Base-by-base conservation (phyloP, 1,140 invertebrate species). In the Galleria mellonella region DNA sequence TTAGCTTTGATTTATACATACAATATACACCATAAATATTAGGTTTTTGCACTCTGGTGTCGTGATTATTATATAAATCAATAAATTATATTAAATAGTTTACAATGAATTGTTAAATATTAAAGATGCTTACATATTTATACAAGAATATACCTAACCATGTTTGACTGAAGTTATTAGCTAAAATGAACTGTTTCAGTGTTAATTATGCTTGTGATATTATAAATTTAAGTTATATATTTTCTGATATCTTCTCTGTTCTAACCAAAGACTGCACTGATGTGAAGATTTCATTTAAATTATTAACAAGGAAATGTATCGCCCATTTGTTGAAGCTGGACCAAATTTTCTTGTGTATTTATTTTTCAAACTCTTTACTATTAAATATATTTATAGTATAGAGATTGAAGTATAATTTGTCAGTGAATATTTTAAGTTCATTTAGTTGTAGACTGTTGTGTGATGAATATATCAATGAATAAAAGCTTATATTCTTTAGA, bases 241-340 rank as follows among this genome's bases (percentile, higher is more conserved):
- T 72, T 62, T 72, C 65, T 53, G 51, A 69, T 58, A 63, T 71
- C 61, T 78, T 71, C 49, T 72, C 71, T 83, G 65, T 81, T 62
- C 74, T 83, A 81, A 84, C 81, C 78, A 84, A 84, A 84, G 81
- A 84, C 76, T 84, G 77, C 76, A 74, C 63, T 62, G 66, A 72
- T 48, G 62, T 69, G 61, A 61, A 66, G 54, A 72, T 75, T 68
- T 68, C 55, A 55, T 47, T 54, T 58, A 56, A 52, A 64, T 64
- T 58, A 65, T 62, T 69, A 73, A 72, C 62, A 68, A 53, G 49
- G 32, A 53, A 43, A 54, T 23, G 47, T 33, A 57, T 37, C 50
- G 32, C 60, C 17, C 35, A 37, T 41, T 77, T 73, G 72, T 81
- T 79, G 73, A 68, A 77, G 62, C 70, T 73, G 77, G 75, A 82